Evolutionary conservation across 2,797 vertebrate species (phyloP), one percentile per base, ranked within the genome.

Genomic region (Crax fasciolata): DNA sequence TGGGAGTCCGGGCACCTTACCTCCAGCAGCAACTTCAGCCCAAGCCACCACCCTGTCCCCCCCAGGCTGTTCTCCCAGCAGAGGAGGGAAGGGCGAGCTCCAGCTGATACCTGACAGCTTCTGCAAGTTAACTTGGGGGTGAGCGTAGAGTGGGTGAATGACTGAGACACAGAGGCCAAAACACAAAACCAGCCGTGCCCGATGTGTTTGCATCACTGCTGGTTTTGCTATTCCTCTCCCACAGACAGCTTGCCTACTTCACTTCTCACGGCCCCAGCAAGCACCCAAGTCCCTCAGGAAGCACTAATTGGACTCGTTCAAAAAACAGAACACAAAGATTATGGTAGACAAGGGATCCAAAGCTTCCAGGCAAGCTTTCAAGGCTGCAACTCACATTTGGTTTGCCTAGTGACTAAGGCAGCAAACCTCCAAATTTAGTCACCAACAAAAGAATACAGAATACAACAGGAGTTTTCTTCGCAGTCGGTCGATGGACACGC

Each of bases 331-430:
- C 63, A 71, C 78, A 46, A 62, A 89, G n/a, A 41, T 82, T 82
- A 84, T 1, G 17, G 65, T 5, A 87, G 57, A 46, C 35, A 59
- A 83, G 44, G 13, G 62, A 88, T 86, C 76, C 32, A 79, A 14
- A 83, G 78, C 82, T 96, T 96, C 58, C 87, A 93, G 38, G 46
- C 46, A 92, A 43, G 27, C 66, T 81, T 89, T 92, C 71, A 78
- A 48, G 70, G 51, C 38, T 89, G 49, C 51, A 85, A 78, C 88
- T 94, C 66, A 55, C 51, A 85, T 68, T 62, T 32, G 30, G 62
- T 78, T 92, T 88, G 52, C 54, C 87, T 48, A 77, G 52, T 57
- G 79, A 91, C 70, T 81, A 55, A 88, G 48, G 67, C 73, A 92
- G 38, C 44, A 78, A 73, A 93, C 59, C 75, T 93, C 93, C 90